Base-by-base conservation (phyloP, 2,888 invertebrate genomes). In the Spilosoma lubricipeda region DNA sequence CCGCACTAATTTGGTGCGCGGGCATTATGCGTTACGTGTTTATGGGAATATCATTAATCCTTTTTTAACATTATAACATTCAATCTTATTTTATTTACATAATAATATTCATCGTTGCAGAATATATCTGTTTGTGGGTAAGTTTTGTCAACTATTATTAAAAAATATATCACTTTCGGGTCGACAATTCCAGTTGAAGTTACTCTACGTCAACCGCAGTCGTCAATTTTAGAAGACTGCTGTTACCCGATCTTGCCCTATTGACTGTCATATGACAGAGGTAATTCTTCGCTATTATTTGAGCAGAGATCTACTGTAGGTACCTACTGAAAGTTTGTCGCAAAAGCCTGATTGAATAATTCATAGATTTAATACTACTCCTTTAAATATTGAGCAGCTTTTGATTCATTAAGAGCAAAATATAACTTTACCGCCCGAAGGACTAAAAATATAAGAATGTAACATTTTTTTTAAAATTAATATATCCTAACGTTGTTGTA, bases 1-100 rank as follows among this genome's bases (percentile, higher is more conserved):
- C 91, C 86, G 88, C 91, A 89, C 92, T 92, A 92, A 93, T 92
- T 90, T 87, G 82, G 75, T 76, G 82, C 79, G 82, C 85, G 83
- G 78, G 82, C 84, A 86, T 82, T 80, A 80, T 75, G 75, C 77
- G 70, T 42, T 52, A 20, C 23, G 77, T 52, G 68, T 74, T 69
- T 71, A 75, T 70, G 67, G 75, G 75, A 59, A 75, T 73, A 66
- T 71, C 70, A 72, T 76, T 82, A 74, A 80, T 3, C 36, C 48
- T 45, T 36, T 33, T 33, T 33, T 3, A 33, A 33, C 33, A 33
- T 33, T 33, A 33, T 33, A 33, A 33, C 33, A 33, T 33, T 33
- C 33, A 33, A 33, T 33, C 33, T 33, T 33, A 65, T 64, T 65
- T 71, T 63, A 15, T 71, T 71, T 65, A 64, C 65, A 33, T 71